Base-by-base conservation (phyloP, 2,797 vertebrate species). In the Intellagama lesueurii region DNA sequence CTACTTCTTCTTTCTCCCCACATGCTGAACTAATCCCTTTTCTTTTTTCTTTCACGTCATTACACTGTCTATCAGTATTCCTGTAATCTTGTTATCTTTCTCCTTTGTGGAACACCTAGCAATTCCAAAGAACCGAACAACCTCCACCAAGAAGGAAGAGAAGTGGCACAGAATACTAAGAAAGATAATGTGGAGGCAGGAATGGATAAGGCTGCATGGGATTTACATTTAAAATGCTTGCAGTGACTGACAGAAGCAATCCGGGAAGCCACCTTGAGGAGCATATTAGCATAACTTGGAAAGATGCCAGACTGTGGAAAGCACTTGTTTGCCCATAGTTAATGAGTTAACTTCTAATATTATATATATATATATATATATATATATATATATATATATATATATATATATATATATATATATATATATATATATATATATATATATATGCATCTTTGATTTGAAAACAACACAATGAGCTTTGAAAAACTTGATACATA, bases 391-490 rank as follows among this genome's bases (percentile, higher is more conserved):
- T n/a, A n/a, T n/a, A n/a, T n/a, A n/a, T n/a, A n/a, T n/a, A n/a
- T n/a, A n/a, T n/a, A n/a, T n/a, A n/a, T n/a, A n/a, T n/a, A n/a
- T n/a, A n/a, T n/a, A n/a, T n/a, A n/a, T n/a, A n/a, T n/a, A n/a
- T n/a, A n/a, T n/a, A n/a, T n/a, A n/a, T n/a, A n/a, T n/a, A n/a
- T n/a, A n/a, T n/a, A n/a, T n/a, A n/a, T n/a, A n/a, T n/a, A n/a
- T n/a, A n/a, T n/a, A n/a, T n/a, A 86, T 93, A 92, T 52, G n/a
- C 81, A 84, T 86, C 88, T 94, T 94, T 92, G 89, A 85, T 85
- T 90, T 76, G 87, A 35, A 95, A 93, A 95, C 93, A 94, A 90
- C 88, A 49, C 30, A 49, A 26, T 69, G 4, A 56, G 28, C 52
- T 84, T 56, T 19, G 12, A 19, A n/a, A 89, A 86, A 47, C 16